phyloP scores from a whole-genome alignment of 2,113 vertebrate genomes.

The Madoqua kirkii region DNA sequence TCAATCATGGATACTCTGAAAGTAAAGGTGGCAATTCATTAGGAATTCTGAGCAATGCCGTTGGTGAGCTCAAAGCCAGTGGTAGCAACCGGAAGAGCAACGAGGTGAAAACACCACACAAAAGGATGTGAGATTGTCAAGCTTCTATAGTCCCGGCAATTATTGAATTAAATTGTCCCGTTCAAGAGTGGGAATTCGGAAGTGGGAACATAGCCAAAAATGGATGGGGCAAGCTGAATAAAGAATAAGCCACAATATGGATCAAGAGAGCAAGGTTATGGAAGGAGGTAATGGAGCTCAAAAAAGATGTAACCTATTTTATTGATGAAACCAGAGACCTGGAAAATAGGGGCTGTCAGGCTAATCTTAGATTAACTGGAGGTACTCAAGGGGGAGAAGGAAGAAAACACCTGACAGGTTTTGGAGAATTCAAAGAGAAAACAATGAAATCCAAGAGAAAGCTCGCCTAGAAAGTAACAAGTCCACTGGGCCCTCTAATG shows the following conservation, averaged over 20 bases:
- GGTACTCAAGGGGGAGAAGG: slow-evolving; percentile 28
- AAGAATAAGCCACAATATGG: slow-evolving; percentile 46
- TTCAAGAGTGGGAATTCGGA: slow-evolving; percentile 13
- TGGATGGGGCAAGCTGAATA: neutral
- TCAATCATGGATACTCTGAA: neutral
- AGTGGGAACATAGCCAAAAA: slow-evolving; percentile 20
- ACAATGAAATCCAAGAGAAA: slow-evolving; percentile 7
- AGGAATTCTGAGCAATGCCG: neutral
- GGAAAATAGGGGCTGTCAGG: slow-evolving; percentile 65
- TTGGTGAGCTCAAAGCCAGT: neutral
- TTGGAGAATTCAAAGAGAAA: slow-evolving; percentile 44
- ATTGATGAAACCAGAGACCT: slow-evolving; percentile 67
- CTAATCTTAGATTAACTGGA: slow-evolving; percentile 63
- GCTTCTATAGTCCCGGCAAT: neutral
- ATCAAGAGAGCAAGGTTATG: slow-evolving; percentile 52
- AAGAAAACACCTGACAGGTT: slow-evolving; percentile 53
- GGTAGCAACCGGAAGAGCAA: neutral
- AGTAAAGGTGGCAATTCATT: neutral
- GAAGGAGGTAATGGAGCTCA: slow-evolving; percentile 64
- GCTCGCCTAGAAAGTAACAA: neutral
- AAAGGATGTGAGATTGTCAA: neutral
- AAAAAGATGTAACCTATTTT: slow-evolving; percentile 64
- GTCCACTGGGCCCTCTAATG: neutral
- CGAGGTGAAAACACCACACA: neutral
- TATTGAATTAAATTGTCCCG: slow-evolving; percentile 52